Base-by-base conservation (phyloP, 2,113 vertebrate species). In the Boulengeromyrus knoepffleri region DNA sequence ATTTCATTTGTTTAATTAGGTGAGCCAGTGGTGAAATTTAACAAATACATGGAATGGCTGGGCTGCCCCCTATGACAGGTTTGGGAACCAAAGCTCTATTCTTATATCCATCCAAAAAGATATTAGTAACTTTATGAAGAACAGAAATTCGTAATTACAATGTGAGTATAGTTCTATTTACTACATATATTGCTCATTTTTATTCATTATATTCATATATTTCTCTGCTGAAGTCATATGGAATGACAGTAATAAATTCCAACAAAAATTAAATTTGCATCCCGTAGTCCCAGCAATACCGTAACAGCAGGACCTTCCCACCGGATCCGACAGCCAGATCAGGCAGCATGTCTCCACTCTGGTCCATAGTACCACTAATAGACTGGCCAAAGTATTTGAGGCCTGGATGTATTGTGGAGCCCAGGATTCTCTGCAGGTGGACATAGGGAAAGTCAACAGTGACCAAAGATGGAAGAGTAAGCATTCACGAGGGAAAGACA, bases 311-410 rank as follows among this genome's bases (percentile, higher is more conserved):
- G 88, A 96, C 94, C 6, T 0, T 52, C 5, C 95, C 95, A 90
- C 93, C 95, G 90, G 96, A 95, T 66, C 96, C 95, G 49, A 96
- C 94, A 0, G 94, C 95, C 50, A 96, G 89, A 62, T 95, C 95
- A n/a, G 93, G 93, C 19, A 96, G 92, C 0, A 0, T 0, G 52
- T 96, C 96, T 0, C 0, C 0, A 88, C 92, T 95, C 5, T 90
- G 94, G 89, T 96, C 96, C 89, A 91, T 87, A 85, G 95, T 94
- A 0, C 92, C 92, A 89, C 95, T 95, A 90, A 96, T 92, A 2
- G 96, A 96, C 77, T 93, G 2, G 2, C 96, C 96, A 47, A 96
- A 96, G 58, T 92, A 95, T 49, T 3, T 92, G 77, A 96, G 91
- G 31, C 92, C 93, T 27, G 80, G 0, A 87, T 0, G 0, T 2